Evolutionary conservation across 2,113 vertebrate species (phyloP).

Genomic region (Catharus fuscescens): DNA sequence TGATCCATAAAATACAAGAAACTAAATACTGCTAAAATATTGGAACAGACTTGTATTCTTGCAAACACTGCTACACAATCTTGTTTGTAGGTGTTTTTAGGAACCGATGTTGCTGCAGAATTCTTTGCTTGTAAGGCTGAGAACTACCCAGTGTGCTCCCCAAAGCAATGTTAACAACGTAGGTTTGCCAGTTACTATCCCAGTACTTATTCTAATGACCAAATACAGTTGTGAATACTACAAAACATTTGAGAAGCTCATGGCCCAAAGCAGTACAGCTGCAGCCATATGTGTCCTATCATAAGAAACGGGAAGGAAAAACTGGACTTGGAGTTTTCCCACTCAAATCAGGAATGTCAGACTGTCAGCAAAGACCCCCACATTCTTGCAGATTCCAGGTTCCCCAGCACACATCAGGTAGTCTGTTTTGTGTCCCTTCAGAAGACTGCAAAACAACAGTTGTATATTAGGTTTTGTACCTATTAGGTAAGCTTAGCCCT

Average conservation of each 20-base stretch:
- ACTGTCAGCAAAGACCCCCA: background rate
- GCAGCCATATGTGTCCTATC: background rate
- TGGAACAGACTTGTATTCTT: background rate
- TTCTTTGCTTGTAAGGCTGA: background rate
- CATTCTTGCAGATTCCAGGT: background rate
- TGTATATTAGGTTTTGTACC: background rate
- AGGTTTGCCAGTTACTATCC: background rate
- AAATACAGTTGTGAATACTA: background rate
- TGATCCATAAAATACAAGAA: background rate
- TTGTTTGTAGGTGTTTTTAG: background rate
- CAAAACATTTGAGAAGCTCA: background rate
- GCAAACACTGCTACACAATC: background rate
- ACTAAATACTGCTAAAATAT: background rate
- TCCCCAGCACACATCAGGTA: background rate
- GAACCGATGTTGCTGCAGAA: background rate
- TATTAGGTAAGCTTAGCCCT: background rate
- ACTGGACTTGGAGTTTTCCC: background rate
- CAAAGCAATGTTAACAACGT: background rate
- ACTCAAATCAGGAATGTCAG: background rate
- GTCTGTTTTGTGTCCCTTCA: background rate
- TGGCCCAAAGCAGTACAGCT: background rate
- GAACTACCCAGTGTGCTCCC: background rate
- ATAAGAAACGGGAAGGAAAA: constrained; percentile 7
- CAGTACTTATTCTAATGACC: background rate
- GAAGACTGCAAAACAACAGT: background rate